Base-by-base conservation (phyloP, 2,888 invertebrate species). In the Argyra leucocephala region DNA sequence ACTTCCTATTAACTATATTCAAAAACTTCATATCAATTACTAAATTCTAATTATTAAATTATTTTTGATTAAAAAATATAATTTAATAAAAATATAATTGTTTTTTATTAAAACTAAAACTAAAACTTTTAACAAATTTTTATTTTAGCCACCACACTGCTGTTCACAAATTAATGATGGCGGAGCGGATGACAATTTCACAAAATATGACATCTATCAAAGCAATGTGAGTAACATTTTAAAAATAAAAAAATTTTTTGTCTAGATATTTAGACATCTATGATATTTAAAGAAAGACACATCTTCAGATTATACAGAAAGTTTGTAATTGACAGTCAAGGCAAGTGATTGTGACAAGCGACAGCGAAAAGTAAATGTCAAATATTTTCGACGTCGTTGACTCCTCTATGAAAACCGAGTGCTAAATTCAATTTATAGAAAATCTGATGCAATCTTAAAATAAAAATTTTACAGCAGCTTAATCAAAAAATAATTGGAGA, bases 401-500 rank as follows among this genome's bases (percentile, higher is more conserved):
- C 18, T n/a, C 18, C 48, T 48, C 48, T 18, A 2, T 48, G 7
- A 18, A 48, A 18, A 31, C 31, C 18, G 58, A 22, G 22, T 22
- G 10, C 58, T 2, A 58, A 3, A 22, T 58, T 58, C 58, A 58
- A 58, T 58, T 58, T 22, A 1, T 58, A 22, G 22, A 1, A 61
- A 61, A 26, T 61, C 61, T 61, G 61, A 61, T 61, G 61, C 61
- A 61, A 61, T 26, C 7, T 26, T 4, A 58, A 58, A 22, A 22
- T 58, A 21, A 21, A 21, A 15, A 57, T 57, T 57, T 57, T 2
- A 6, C 9, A n/a, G 2, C 18, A 18, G 5, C 18, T 3, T 22
- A 22, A 6, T 61, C 6, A n/a, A 61, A 18, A 21, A 61, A n/a
- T 61, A 9, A 61, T 31, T 58, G 5, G 2, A 58, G 31, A 26